A percentile compares a stretch with the other conserved stretches of the same genome.
Conservation (phyloP, 1,140 invertebrate species). For the Lanistes nyassanus region DNA sequence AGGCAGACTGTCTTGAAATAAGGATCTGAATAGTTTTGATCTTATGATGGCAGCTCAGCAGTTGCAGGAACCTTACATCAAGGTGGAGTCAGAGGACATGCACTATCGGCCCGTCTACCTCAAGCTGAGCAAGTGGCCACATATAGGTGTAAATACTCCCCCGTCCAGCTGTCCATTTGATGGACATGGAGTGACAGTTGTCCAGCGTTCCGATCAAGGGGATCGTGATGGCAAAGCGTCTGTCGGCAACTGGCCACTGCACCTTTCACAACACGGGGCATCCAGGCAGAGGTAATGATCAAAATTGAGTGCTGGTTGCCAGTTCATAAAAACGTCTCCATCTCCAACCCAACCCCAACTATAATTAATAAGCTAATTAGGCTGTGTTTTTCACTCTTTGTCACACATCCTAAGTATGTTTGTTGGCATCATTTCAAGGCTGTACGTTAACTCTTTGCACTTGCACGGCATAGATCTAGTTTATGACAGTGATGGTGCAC, state of each 20-base stretch:
- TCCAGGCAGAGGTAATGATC: neutral
- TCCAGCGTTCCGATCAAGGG: slow-evolving; percentile 13
- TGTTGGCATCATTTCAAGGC: too few relatives aligned
- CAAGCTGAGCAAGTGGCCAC: slow-evolving; percentile 44
- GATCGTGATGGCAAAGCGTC: slow-evolving; percentile 10
- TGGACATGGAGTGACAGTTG: slow-evolving; percentile 34
- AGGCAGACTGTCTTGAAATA: neutral
- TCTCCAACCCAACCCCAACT: too few relatives aligned
- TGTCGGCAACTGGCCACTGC: neutral
- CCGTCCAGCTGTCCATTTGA: slow-evolving; percentile 54
- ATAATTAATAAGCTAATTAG: too few relatives aligned
- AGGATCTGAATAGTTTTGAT: neutral
- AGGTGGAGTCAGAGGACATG: slow-evolving; percentile 42
- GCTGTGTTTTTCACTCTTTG: too few relatives aligned
- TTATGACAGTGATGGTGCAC: too few relatives aligned
- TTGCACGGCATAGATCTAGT: too few relatives aligned
- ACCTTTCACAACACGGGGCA: neutral
- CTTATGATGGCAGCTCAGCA: slow-evolving; percentile 32
- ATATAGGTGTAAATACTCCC: slow-evolving; percentile 45
- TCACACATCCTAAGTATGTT: too few relatives aligned
- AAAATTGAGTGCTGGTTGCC: neutral
- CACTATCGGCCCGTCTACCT: slow-evolving; percentile 44
- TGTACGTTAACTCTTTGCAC: too few relatives aligned
- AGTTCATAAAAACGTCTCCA: neutral
- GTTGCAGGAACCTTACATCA: slow-evolving; percentile 47